These are phyloP conservation scores for Aphis gossypii DNA, from an alignment of 1,140 invertebrate genomes.

Conservation along the genomic window DNA sequence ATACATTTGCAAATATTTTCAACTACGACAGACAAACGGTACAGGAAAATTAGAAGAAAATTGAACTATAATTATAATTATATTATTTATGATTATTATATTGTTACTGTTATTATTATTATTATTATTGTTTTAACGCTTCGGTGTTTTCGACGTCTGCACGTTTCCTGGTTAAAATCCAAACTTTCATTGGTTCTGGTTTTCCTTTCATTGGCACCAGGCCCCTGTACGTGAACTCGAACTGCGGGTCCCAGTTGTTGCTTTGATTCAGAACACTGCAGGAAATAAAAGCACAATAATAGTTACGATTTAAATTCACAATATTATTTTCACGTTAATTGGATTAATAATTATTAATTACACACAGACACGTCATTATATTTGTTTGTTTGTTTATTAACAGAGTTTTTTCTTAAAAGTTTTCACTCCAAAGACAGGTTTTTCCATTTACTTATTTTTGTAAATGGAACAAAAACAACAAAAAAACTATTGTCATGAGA, in stretches of 20 bases:
- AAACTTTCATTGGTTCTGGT: constrained; percentile 93
- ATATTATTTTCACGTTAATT: neutral
- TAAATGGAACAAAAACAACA: neutral
- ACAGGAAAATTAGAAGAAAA: constrained; percentile 13
- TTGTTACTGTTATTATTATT: neutral
- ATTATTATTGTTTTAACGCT: neutral
- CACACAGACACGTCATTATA: neutral
- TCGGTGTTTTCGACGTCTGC: neutral
- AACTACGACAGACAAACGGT: constrained; percentile 12
- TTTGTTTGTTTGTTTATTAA: neutral
- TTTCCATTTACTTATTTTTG: neutral
- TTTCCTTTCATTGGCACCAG: constrained; percentile 94
- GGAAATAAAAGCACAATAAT: constrained; percentile 60
- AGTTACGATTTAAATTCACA: neutral
- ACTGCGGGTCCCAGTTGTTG: constrained; percentile 86
- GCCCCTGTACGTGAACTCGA: constrained; percentile 86
- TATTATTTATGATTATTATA: neutral
- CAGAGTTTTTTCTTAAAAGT: neutral
- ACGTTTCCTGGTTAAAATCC: constrained; percentile 77
- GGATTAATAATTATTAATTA: neutral
- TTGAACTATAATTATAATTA: neutral
- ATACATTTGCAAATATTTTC: neutral
- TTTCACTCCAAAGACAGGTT: neutral
- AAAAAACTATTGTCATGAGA: constrained; percentile 3
- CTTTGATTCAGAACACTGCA: constrained; percentile 81